phyloP scores from a whole-genome alignment of 23 tunicate species.

The Halocynthia roretzi region DNA sequence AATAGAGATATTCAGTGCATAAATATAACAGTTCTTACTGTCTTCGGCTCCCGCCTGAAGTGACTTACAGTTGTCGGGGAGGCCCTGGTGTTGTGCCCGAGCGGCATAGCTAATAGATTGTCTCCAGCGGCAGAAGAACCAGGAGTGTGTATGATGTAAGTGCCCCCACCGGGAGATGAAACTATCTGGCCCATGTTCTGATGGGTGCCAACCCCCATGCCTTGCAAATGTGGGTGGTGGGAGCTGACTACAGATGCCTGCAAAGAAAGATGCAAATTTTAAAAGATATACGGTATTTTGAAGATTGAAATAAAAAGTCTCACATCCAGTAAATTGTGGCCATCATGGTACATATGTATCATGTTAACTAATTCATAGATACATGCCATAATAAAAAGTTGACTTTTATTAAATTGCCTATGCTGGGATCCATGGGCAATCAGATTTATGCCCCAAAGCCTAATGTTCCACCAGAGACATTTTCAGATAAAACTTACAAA shows the following conservation, averaged over 20 bases:
- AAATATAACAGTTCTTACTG: constrained; percentile 61
- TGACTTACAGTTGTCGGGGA: constrained; percentile 99
- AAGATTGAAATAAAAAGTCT: too few relatives aligned
- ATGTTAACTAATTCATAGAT: too few relatives aligned
- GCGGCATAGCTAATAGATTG: constrained; percentile 70
- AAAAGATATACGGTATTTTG: too few relatives aligned
- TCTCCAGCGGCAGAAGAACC: constrained; percentile 33
- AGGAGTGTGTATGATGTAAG: constrained; percentile 64
- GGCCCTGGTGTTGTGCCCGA: constrained; percentile 61
- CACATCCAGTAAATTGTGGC: too few relatives aligned
- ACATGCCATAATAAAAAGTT: too few relatives aligned
- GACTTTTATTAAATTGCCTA: too few relatives aligned
- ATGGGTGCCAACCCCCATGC: constrained; percentile 10
- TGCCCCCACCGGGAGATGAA: constrained; percentile 86
- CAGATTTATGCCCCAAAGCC: too few relatives aligned
- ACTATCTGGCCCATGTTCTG: constrained; percentile 63
- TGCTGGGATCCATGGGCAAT: too few relatives aligned
- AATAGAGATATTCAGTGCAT: too few relatives aligned
- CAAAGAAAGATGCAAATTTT: background rate
- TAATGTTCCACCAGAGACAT: too few relatives aligned
- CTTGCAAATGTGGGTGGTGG: constrained; percentile 18
- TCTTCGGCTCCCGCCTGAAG: constrained; percentile 99
- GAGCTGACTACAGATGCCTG: constrained; percentile 25
- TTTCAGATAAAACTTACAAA: too few relatives aligned
- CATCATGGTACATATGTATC: too few relatives aligned